phyloP scores from a whole-genome alignment of 2,888 invertebrate species.

The Ornithoptera priamus region DNA sequence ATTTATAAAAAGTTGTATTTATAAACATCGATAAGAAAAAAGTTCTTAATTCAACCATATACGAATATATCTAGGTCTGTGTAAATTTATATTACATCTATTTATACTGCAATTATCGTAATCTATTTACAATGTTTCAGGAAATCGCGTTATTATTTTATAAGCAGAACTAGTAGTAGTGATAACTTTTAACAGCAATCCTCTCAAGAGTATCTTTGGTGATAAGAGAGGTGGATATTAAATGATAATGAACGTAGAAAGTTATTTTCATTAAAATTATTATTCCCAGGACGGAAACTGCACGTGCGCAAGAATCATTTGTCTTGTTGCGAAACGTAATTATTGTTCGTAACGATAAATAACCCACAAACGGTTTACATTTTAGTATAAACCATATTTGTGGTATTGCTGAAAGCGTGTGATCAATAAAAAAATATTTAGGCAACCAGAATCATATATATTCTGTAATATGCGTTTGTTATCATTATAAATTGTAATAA shows the following conservation, averaged over 20 bases:
- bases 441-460: too few species aligned
- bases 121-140: too few species aligned
- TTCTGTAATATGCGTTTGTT: conserved; percentile 2
- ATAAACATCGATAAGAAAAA: too few species aligned
- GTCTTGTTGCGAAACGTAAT: conserved; percentile 31
- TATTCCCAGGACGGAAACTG: neutral
- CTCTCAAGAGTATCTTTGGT: neutral
- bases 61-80: too few species aligned
- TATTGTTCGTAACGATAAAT: conserved; percentile 29
- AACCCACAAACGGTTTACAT: conserved; percentile 21
- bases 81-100: too few species aligned
- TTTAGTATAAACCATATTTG: conserved; percentile 22
- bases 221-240: neutral
- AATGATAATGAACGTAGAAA: neutral
- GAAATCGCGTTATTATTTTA: too few species aligned
- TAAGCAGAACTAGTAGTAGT: too few species aligned
- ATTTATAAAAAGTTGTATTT: too few species aligned
- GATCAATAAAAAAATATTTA: neutral
- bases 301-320: conserved; percentile 32
- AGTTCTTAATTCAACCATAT: too few species aligned
- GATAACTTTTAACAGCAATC: neutral
- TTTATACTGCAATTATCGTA: too few species aligned
- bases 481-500: neutral
- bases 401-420: conserved; percentile 5
- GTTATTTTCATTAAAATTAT: neutral